Base-by-base conservation (phyloP, 2,797 vertebrate species). In the Coreius guichenoti region DNA sequence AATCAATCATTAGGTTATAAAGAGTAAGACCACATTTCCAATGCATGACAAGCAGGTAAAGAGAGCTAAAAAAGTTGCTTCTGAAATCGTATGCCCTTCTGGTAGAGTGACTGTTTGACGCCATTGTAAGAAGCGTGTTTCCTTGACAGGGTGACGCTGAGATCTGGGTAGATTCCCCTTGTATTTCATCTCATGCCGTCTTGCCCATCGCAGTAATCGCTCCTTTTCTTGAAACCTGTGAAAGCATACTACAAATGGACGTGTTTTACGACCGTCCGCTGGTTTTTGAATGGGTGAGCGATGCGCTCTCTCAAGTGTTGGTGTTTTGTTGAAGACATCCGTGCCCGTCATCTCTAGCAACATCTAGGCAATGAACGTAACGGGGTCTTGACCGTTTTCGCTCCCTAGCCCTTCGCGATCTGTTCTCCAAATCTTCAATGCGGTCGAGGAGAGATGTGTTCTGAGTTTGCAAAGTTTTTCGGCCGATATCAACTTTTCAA, bases 391-490 rank as follows among this genome's bases (percentile, higher is more conserved):
- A 8, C 81, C 83, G 17, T 81, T 82, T 51, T 86, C 80, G 3
- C 67, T 80, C 13, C 74, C 83, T 89, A 19, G 70, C 4, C 85
- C 80, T 89, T 75, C 12, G 33, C 3, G 63, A 86, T 0, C 21
- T 26, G 3, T 90, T 88, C 43, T 84, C 73, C 1, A 90, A 81
- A 26, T 85, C 58, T 0, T 88, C 74, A 2, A 39, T 1, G 8
- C 21, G 39, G 12, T 78, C 82, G 26, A 74, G 8, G 0, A 88
- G 80, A 0, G 16, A 58, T 17, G 19, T n/a, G 36, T 77, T 90
- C 16, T 89, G 12, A 79, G 72, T 14, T 54, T 83, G 74, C 17
- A 87, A 31, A 33, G 26, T 63, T 23, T 39, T 19, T 63, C 29
- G 3, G 39, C 49, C 21, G 1, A 17, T 19, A 9, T 23, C 16